A percentile compares a stretch with the other conserved stretches of the same genome.
These are phyloP conservation scores for Palythoa heliodiscus DNA, from an alignment of 92 coral and sea anemone genomes.

Conservation along the genomic window DNA sequence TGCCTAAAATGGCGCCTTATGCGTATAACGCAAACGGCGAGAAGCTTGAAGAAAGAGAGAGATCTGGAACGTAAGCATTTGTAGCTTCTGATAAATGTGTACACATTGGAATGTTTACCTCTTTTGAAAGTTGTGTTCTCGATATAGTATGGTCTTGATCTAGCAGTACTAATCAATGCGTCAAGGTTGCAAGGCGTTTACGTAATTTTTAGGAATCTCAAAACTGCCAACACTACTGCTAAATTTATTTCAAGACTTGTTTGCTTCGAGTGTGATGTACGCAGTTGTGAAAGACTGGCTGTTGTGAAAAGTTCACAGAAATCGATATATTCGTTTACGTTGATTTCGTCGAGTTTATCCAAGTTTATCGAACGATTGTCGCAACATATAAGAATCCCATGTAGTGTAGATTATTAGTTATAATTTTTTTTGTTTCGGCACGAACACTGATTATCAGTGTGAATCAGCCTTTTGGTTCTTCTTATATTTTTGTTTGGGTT, in stretches of 20 bases:
- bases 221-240: neutral
- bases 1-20: slow-evolving; percentile 40
- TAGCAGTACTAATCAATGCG: neutral
- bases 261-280: neutral
- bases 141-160: neutral
- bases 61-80: slow-evolving; percentile 31
- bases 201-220: neutral
- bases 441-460: neutral
- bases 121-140: slow-evolving; percentile 1
- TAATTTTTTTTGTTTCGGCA: neutral
- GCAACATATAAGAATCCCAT: neutral
- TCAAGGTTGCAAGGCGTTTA: neutral
- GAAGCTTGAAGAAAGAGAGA: slow-evolving; percentile 28
- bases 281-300: neutral
- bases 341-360: neutral
- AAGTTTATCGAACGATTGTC: neutral
- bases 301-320: neutral
- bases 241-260: neutral
- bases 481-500: neutral
- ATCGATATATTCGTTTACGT: neutral
- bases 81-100: neutral
- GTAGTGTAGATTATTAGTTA: neutral
- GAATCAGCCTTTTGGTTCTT: neutral
- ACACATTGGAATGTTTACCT: slow-evolving; percentile 1
- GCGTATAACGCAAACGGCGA: slow-evolving; percentile 29